These are phyloP conservation scores for Trematocara marginatum DNA, from an alignment of 2,113 vertebrate species.

Conservation along the genomic window DNA sequence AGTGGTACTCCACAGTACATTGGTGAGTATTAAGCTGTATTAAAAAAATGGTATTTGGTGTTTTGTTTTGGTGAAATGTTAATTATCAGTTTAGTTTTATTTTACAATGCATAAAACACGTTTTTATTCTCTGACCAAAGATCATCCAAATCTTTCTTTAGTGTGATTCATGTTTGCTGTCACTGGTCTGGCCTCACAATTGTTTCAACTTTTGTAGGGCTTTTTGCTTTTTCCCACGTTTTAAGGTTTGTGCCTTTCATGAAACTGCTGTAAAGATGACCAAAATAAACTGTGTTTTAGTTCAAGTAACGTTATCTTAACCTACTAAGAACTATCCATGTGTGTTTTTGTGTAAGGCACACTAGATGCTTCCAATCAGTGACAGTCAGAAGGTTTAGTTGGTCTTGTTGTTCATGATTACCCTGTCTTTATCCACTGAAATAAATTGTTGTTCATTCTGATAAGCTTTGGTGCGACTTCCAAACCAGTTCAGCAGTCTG, in stretches of 20 bases:
- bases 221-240: background rate
- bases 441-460: background rate
- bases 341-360: background rate
- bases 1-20: constrained; percentile 85
- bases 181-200: background rate
- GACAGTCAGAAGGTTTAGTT: background rate
- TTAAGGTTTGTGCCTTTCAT: background rate
- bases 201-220: background rate
- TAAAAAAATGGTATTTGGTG: background rate
- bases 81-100: background rate
- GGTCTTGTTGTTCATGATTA: background rate
- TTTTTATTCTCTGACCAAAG: background rate
- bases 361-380: background rate
- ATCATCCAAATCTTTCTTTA: background rate
- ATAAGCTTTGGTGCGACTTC: background rate
- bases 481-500: background rate
- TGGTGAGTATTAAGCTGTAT: constrained; percentile 52
- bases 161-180: background rate
- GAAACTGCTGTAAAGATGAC: background rate
- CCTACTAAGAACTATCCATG: background rate
- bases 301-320: background rate
- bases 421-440: background rate
- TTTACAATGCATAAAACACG: background rate
- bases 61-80: background rate
- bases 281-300: background rate